Conservation (phyloP, 2,797 vertebrate species). For the Tokudaia tokunoshimensis region DNA sequence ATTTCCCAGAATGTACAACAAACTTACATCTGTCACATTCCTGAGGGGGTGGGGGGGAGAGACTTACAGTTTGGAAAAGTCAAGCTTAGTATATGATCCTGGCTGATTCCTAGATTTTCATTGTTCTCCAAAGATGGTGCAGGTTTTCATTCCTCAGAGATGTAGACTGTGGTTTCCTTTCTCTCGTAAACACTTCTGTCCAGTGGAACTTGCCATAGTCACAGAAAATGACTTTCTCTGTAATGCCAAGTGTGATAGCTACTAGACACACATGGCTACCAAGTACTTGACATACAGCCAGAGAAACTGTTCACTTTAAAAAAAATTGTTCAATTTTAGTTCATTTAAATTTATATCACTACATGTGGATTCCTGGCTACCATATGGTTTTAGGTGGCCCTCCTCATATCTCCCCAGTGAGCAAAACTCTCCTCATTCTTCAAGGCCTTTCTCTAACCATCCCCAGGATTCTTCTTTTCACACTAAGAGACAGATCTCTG, state of each 20-base stretch:
- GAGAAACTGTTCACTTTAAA: background rate
- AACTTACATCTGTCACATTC: background rate
- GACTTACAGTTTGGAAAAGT: background rate
- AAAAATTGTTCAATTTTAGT: background rate
- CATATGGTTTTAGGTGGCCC: background rate
- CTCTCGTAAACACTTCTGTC: background rate
- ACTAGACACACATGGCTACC: background rate
- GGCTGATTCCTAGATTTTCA: background rate
- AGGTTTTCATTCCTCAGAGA: background rate
- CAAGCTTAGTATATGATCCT: background rate
- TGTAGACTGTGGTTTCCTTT: background rate
- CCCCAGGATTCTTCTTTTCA: background rate
- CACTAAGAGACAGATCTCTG: background rate
- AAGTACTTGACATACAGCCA: background rate
- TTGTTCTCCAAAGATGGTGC: background rate
- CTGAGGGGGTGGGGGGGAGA: background rate
- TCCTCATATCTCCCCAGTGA: background rate
- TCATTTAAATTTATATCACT: constrained; percentile 7
- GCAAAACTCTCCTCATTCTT: background rate
- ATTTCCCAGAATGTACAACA: constrained; percentile 1
- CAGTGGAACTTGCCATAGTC: background rate
- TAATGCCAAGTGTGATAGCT: background rate
- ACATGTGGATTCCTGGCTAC: background rate
- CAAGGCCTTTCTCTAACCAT: background rate
- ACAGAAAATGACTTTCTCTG: background rate